Percentiles rank a stretch among this genome's conserved stretches.
phyloP scores from a whole-genome alignment of 2,888 invertebrate genomes.

The Hirtodrosophila confusa region DNA sequence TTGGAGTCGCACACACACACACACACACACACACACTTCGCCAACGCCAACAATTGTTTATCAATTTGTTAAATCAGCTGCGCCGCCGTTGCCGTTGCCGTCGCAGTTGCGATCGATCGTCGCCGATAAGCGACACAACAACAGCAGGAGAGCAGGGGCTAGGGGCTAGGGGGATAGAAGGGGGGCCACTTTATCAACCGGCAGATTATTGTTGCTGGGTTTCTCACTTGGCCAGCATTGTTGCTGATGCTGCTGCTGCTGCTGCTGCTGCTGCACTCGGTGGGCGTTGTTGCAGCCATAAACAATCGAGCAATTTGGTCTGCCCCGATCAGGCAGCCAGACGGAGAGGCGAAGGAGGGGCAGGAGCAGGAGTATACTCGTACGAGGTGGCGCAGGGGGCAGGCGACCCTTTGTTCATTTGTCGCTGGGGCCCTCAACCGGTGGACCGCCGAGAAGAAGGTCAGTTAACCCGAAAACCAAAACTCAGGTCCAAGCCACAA shows the following conservation, averaged over 20 bases:
- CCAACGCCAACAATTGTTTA: constrained; percentile 81
- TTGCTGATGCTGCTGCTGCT: constrained; percentile 25
- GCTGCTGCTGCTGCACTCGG: constrained; percentile 43
- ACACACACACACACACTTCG: constrained; percentile 26
- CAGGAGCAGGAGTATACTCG: neutral
- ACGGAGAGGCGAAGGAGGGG: neutral
- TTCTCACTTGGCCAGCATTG: constrained; percentile 73
- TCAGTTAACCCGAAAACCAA: constrained; percentile 63
- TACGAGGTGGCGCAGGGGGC: neutral
- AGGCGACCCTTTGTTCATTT: constrained; percentile 71
- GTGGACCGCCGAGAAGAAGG: constrained; percentile 67
- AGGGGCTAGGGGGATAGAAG: neutral
- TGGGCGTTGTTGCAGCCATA: constrained; percentile 81
- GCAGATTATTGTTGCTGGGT: constrained; percentile 80
- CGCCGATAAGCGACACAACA: constrained; percentile 72
- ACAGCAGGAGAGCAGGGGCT: constrained; percentile 8
- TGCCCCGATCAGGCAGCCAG: constrained; percentile 43
- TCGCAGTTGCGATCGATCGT: constrained; percentile 71
- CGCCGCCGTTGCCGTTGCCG: constrained; percentile 55
- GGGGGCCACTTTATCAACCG: constrained; percentile 65
- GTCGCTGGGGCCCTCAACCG: constrained; percentile 59
- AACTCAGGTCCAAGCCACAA: constrained; percentile 15
- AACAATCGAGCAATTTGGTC: constrained; percentile 81
- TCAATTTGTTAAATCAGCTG: constrained; percentile 79
- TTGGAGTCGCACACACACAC: constrained; percentile 24